phyloP scores from a whole-genome alignment of 1,140 invertebrate species.

The Drosophila funebris region DNA sequence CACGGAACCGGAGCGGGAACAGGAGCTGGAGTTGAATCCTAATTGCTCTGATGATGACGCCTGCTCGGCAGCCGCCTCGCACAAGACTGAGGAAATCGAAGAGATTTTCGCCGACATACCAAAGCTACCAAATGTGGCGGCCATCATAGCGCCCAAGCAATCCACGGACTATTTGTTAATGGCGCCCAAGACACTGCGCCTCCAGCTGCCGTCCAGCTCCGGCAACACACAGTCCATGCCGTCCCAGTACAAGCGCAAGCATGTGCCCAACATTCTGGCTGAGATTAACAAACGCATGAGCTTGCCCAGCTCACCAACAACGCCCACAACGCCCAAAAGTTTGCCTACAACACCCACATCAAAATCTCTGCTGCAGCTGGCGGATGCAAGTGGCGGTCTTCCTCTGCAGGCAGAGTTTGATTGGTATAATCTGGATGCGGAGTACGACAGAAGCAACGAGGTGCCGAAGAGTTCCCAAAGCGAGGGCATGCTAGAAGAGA shows the following conservation, averaged over 20 bases:
- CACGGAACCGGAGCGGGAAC: constrained; percentile 44
- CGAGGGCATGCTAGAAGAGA: constrained; percentile 60
- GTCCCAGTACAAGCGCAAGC: constrained; percentile 66
- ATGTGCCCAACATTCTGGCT: constrained; percentile 72
- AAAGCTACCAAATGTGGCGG: constrained; percentile 85
- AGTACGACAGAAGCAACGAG: constrained; percentile 64
- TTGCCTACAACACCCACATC: constrained; percentile 28
- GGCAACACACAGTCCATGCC: constrained; percentile 14
- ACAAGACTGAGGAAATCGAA: constrained; percentile 81
- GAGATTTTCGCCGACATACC: constrained; percentile 84
- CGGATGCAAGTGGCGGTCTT: constrained; percentile 36
- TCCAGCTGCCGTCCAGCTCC: constrained; percentile 19
- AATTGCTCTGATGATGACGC: constrained; percentile 46
- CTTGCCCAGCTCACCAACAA: constrained; percentile 58
- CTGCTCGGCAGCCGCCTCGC: constrained; percentile 42
- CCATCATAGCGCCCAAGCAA: constrained; percentile 84
- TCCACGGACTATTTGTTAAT: constrained; percentile 56
- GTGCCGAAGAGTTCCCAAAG: constrained; percentile 16
- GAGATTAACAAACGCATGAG: constrained; percentile 78
- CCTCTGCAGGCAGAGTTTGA: constrained; percentile 81
- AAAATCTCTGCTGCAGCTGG: constrained; percentile 37
- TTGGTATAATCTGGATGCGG: constrained; percentile 83
- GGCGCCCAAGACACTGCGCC: constrained; percentile 54
- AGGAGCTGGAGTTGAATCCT: constrained; percentile 8
- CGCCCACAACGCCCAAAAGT: constrained; percentile 48